A percentile compares a stretch with the other conserved stretches of the same genome.
These are phyloP conservation scores for Chelonoidis abingdonii DNA, from an alignment of 2,113 vertebrate species.

Conservation along the genomic window DNA sequence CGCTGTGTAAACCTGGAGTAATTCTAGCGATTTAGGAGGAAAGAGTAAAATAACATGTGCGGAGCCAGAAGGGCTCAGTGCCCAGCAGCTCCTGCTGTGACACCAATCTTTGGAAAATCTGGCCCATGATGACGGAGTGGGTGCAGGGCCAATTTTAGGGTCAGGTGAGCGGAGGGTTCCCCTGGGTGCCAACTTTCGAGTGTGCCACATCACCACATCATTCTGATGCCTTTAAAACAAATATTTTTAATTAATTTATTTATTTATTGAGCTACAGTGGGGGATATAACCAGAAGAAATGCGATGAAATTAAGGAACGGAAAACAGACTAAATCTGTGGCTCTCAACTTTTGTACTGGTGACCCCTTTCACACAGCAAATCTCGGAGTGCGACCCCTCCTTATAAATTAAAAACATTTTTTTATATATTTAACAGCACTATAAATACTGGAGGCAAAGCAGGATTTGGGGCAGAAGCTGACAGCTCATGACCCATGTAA, in stretches of 20 bases:
- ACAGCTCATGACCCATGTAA: no score
- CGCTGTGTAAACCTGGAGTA: neutral
- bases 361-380: no score
- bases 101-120: neutral
- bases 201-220: neutral
- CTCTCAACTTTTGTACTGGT: no score
- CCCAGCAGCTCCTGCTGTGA: neutral
- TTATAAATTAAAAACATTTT: no score
- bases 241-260: no score
- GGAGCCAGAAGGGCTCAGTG: neutral
- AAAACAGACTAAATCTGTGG: neutral
- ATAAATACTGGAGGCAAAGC: no score
- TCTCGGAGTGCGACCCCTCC: no score
- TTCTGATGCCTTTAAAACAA: neutral
- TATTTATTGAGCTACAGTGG: neutral
- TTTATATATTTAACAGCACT: no score
- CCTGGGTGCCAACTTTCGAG: neutral
- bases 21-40: neutral
- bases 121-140: neutral
- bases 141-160: neutral
- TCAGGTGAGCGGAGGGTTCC: neutral
- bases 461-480: no score
- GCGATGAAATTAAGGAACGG: neutral
- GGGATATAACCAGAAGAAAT: neutral
- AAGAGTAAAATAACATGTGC: rapidly evolving